Conservation (phyloP, 2,888 invertebrate genomes). For the Hetaerina titia region DNA sequence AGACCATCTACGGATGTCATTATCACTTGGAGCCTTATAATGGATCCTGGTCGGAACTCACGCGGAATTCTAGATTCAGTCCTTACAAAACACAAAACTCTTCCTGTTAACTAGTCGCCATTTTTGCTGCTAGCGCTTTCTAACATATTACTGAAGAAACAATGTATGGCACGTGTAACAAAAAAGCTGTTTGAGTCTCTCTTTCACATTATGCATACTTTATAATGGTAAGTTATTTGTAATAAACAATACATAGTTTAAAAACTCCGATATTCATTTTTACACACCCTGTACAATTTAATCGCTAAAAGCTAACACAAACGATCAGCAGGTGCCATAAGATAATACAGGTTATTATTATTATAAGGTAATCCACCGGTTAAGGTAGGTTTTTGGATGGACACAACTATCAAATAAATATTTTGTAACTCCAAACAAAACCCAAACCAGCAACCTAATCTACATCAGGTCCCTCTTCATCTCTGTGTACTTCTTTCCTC, state of each 20-base stretch:
- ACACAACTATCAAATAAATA: no score
- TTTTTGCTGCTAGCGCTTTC: slow-evolving; percentile 55
- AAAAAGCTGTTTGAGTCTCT: neutral
- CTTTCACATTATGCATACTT: slow-evolving; percentile 17
- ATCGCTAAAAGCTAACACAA: no score
- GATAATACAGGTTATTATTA: no score
- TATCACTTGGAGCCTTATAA: slow-evolving; percentile 29
- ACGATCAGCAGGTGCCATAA: no score
- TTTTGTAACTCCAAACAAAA: no score
- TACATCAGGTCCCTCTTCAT: no score
- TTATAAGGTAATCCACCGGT: no score
- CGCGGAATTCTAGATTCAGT: no score
- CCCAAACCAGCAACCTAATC: no score
- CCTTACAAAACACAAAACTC: slow-evolving; percentile 66
- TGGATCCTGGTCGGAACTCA: no score
- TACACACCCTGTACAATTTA: neutral
- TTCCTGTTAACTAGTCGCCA: slow-evolving; percentile 67
- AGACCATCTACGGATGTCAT: slow-evolving; percentile 68
- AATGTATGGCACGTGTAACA: neutral
- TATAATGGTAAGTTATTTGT: neutral
- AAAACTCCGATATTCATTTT: neutral
- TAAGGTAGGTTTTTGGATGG: no score
- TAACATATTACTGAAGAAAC: neutral
- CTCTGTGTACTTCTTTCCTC: no score
- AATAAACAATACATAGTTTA: neutral